A percentile compares a stretch with the other conserved stretches of the same genome.
Evolutionary conservation across 2,797 vertebrate species (phyloP).

Genomic region (Onychomys torridus): DNA sequence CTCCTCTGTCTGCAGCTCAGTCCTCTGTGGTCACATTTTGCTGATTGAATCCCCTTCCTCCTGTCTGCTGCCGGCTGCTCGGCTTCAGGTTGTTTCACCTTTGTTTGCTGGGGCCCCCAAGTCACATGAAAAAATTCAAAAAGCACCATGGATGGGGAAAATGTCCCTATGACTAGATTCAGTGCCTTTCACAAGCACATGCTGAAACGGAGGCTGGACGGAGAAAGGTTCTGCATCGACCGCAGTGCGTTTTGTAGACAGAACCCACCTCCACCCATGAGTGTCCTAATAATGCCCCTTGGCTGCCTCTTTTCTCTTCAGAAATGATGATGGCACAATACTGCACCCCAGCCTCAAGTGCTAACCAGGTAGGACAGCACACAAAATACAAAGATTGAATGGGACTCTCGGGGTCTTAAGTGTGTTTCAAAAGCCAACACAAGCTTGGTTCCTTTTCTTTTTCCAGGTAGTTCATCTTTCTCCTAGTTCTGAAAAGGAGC

Average conservation of each 20-base stretch:
- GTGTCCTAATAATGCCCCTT: not conserved
- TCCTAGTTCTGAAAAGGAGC: not conserved
- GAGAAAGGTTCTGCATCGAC: not conserved
- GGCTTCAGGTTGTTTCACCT: conserved; percentile 28
- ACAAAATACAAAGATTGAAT: not conserved
- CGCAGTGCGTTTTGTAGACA: not conserved
- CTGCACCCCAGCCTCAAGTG: not conserved
- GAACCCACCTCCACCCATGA: not conserved
- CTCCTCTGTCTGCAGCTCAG: not conserved
- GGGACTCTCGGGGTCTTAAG: not conserved
- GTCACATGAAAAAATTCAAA: conserved; percentile 30
- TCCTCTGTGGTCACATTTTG: not conserved
- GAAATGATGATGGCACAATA: not conserved
- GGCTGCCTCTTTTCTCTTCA: not conserved
- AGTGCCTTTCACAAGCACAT: not conserved
- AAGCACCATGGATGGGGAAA: conserved; percentile 6
- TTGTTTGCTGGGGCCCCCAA: conserved; percentile 31
- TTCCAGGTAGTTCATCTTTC: conserved; percentile 1
- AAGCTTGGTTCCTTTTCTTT: not conserved
- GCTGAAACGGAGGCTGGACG: not conserved
- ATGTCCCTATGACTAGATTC: not conserved
- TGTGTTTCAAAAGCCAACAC: conserved; percentile 19
- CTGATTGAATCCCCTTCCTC: conserved; percentile 26
- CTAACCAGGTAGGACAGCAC: not conserved
- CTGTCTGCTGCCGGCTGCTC: not conserved